Base-by-base conservation (phyloP, 2,888 invertebrate species). In the Leptopilina syphax region DNA sequence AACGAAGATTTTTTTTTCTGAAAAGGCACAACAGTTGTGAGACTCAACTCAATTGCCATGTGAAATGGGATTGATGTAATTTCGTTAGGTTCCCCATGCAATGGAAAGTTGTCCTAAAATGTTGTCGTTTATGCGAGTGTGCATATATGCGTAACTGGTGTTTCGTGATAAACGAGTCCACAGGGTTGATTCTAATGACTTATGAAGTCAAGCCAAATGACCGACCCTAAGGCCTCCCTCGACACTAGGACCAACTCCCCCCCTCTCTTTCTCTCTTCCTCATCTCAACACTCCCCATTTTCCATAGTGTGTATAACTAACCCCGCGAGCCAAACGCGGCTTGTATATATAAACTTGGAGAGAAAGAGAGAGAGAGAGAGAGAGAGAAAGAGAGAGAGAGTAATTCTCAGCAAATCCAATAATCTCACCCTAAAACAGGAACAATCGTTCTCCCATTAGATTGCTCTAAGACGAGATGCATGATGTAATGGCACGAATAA, bases 181-280 rank as follows among this genome's bases (percentile, higher is more conserved):
- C 83, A 83, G 86, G 89, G 89, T 86, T 91, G 92, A 91, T 90
- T 91, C 91, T 91, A 91, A 92, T 89, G 91, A 91, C 91, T 91
- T 90, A 90, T 91, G 91, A 91, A 92, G 92, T 91, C 91, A 91
- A 91, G 89, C 91, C 90, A 91, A 91, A 92, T 91, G 91, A 91
- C 91, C 91, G 85, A 83, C 83, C 84, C 81, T 81, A 79, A 65
- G 65, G 65, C 27, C 73, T 34, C 57, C 73, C 73, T 34, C 41
- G 81, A 78, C 82, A 77, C 79, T 80, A n/a, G 13, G 78, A 79
- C 81, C 34, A 80, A 77, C 79, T 80, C 76, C 81, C 76, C 10
- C 50, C 50, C 12, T 47, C 8, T 7, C 5, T 47, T 10, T 1
- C 9, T 50, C 50, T 50, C 10, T 44, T 44, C 1, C 44, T 44